Evolutionary conservation across 1,140 invertebrate species (phyloP), one percentile per base, ranked within the genome.

Genomic region (Caenorhabditis inopinata): DNA sequence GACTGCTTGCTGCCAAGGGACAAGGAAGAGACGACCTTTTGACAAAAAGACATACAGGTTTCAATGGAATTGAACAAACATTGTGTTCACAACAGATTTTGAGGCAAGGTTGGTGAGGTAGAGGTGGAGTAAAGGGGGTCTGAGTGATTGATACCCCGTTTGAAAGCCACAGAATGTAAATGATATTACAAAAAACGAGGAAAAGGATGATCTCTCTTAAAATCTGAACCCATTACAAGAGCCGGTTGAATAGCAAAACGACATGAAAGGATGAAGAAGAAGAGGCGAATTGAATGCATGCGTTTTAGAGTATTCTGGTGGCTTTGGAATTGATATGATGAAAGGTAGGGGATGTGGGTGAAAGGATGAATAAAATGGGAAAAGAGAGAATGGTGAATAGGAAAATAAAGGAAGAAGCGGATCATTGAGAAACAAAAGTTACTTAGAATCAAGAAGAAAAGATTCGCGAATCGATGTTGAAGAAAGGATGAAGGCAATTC

Each of bases 161-260:
- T 42, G 14, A 42, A 42, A 42, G 14, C 38, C 38, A 7, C 38
- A 7, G 38, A 42, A 42, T 42, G 38, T 42, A n/a, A n/a, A n/a
- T n/a, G 38, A 7, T 51, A 5, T 21, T 5, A 5, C 4, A 9
- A 42, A 68, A 68, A 68, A 68, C 29, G n/a, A 29, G 32, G 5
- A 2, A 7, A 14, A 14, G 14, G 4, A 14, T 16, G 11, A 9
- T 16, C 27, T 32, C 29, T 29, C 27, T 7, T 53, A 11, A 25
- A 53, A 53, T 27, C 32, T 68, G 27, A 68, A 38, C 58, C 32
- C 29, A 68, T 68, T 68, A 68, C 18, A n/a, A 58, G 53, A 38
- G 32, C 58, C 35, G 58, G 58, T 68, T 68, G 32, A 38, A 68
- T 38, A 18, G 21, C 49, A 53, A 53, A 53, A 53, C 49, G 12